Base-by-base conservation (phyloP, 2,113 vertebrate species). In the Cygnus buccinator region DNA sequence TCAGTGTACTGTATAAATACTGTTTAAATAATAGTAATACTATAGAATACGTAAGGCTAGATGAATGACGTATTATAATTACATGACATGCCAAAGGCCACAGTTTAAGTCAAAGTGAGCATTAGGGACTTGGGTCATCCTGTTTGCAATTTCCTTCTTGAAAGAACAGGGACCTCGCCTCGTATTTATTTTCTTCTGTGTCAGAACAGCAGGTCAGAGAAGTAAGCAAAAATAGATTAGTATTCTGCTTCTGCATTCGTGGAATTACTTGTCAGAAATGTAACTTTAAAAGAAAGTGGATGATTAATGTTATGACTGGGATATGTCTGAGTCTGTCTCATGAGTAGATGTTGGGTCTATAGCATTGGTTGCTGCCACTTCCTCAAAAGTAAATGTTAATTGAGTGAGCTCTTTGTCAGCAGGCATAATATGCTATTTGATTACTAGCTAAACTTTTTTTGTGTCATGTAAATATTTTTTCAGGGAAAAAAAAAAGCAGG, bases 341-440 rank as follows among this genome's bases (percentile, higher is more conserved):
- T 28, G 33, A 59, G 33, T 35, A 50, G 41, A 33, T 67, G 26
- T 72, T 86, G 17, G 15, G 29, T 75, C 39, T 80, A 7, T n/a
- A 57, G 43, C 74, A 13, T 44, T 91, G 46, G 50, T 46, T 89
- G 46, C 91, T 89, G 10, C 72, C 0, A 0, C 65, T 12, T 23
- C 33, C 68, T 81, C 52, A 17, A 17, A 52, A 84, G 48, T 10
- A 70, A 86, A 4, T 74, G 65, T 5, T 20, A 81, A 26, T 33
- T 77, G 75, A 96, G 92, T 59, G 50, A 85, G 37, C 18, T 88
- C 55, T 90, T 91, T 88, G 75, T 94, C 59, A 50, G n/a, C 28
- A 90, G 33, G 35, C 33, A 84, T 72, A 86, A 88, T 52, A 7
- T n/a, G 46, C 17, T 57, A 48, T 86, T 89, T 94, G 52, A 89